Base-by-base conservation (phyloP, 2,888 invertebrate genomes). In the Lasioglossum villosulum region DNA sequence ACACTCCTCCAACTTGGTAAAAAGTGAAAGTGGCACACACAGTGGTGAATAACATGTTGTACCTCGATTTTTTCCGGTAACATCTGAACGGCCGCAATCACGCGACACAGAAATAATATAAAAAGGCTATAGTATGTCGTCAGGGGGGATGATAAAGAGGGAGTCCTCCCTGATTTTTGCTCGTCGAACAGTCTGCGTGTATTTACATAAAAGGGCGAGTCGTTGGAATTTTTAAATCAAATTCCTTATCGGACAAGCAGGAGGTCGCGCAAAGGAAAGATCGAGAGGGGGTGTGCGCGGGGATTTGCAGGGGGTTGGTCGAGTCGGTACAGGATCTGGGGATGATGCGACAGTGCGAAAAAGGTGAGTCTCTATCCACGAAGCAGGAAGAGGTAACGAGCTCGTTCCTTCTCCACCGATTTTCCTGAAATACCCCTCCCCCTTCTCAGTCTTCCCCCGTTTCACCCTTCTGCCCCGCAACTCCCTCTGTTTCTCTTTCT, bases 201-300 rank as follows among this genome's bases (percentile, higher is more conserved):
- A 93, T 93, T 93, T 93, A 93, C 93, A 93, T 93, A 92, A 94
- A 93, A 93, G 90, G 91, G 87, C 92, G 91, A 93, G 92, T 92
- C 92, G 90, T 90, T 90, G 93, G 93, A 93, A 94, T 94, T 93
- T 94, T 93, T 93, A 93, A 93, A 94, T 94, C 93, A 93, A 94
- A 94, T 94, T 94, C 93, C 92, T 94, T 92, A 93, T 94, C 93
- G 92, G 90, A 91, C 92, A 90, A 93, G 90, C 89, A 88, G 86
- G 89, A 91, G 90, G 83, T 86, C 68, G 78, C 52, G 83, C 84
- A 75, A 86, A 81, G 86, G 88, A 86, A 82, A 78, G 80, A 78
- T 72, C 75, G 81, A 66, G 86, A 87, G 45, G 42, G 37, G 42
- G 66, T 37, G 23, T 1, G 37, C 37, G 37, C 48, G 56, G 42